Evolutionary conservation across 2,888 invertebrate species (phyloP).

Genomic region (Drosophila sordidula): DNA sequence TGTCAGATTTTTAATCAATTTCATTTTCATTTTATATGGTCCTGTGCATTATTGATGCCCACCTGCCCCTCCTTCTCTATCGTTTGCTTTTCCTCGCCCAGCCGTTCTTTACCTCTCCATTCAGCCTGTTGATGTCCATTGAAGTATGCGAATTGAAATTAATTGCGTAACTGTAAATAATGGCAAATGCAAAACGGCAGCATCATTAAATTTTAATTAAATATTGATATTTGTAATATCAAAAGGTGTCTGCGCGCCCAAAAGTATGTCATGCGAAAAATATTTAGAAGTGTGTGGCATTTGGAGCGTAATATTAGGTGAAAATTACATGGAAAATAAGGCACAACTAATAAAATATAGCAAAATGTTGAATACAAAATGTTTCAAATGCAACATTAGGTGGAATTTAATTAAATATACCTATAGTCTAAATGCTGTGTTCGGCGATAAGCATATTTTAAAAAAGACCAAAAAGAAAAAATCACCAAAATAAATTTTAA

Average conservation of each 20-base stretch:
- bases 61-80: background rate
- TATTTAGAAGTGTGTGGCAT: background rate
- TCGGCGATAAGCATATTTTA: no score
- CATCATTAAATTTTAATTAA: constrained; percentile 57
- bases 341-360: background rate
- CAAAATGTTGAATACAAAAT: no score
- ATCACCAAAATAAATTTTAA: background rate
- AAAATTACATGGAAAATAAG: background rate
- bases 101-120: background rate
- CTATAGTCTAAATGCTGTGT: no score
- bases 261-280: background rate
- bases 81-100: background rate
- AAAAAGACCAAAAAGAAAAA: no score
- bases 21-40: constrained; percentile 38
- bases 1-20: constrained; percentile 51
- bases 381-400: no score
- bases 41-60: constrained; percentile 34
- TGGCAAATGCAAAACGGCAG: constrained; percentile 28
- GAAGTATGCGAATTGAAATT: constrained; percentile 50
- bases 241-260: constrained; percentile 3
- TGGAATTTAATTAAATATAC: no score
- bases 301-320: background rate
- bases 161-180: constrained; percentile 58
- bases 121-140: constrained; percentile 36
- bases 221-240: constrained; percentile 37